Evolutionary conservation across 1,140 invertebrate genomes (phyloP), one percentile per base, ranked within the genome.

Genomic region (Zaprionus africanus): DNA sequence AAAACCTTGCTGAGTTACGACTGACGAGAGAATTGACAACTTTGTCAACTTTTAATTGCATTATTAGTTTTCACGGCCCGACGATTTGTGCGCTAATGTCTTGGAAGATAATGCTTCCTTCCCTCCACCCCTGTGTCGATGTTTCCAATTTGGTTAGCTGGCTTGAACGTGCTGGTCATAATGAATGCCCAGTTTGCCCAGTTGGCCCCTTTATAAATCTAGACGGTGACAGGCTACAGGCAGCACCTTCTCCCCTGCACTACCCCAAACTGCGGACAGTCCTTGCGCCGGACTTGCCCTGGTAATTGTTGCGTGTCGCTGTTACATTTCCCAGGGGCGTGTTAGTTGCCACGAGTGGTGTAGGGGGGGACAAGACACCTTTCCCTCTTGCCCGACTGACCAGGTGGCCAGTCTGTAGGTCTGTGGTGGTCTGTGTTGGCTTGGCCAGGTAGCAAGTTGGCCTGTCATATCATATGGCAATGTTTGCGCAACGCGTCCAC

Each of bases 321-420:
- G 84, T 87, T 83, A 81, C 83, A 87, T 87, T 87, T 88, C 83
- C 85, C 83, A 83, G 63, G 83, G 83, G 83, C 66, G 78, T 88
- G 83, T 88, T 83, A 76, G 60, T 72, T 75, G 56, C 41, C 24
- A 63, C 22, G 54, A 46, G 46, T 57, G 54, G 51, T 7, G 4
- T 9, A 19, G 17, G 7, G 4, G 54, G 31, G 26, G 7, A 41
- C 38, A 22, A 53, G 49, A 70, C 70, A 67, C 71, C 71, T 67
- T 74, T 73, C 34, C 46, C 5, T n/a, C 15, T 54, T 57, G n/a
- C 54, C 56, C 63, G 19, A 41, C 36, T 54, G 46, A 51, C 71
- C 62, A 38, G 58, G 24, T 26, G 51, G 64, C 43, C 43, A 53
- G 63, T 15, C 31, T 9, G 31, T 9, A 51, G 41, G 46, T 15